phyloP scores from a whole-genome alignment of 2,113 vertebrate genomes.

The Acrocephalus kingi region DNA sequence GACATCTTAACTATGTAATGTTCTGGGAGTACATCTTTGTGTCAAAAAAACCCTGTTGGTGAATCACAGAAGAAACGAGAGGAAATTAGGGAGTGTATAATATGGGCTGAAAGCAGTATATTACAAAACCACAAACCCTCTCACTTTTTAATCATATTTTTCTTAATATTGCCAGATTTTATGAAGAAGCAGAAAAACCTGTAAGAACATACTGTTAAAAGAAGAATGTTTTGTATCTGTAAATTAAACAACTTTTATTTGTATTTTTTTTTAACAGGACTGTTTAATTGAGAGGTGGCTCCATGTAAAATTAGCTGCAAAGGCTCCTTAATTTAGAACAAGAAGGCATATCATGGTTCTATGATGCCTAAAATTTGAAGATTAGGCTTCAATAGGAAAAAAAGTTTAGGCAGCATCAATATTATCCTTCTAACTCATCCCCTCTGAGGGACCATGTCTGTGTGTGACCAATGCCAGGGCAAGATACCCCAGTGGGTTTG shows the following conservation, averaged over 20 bases:
- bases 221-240: neutral
- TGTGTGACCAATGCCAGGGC: neutral
- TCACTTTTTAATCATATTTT: neutral
- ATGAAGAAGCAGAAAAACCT: neutral
- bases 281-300: neutral
- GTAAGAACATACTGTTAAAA: neutral
- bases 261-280: neutral
- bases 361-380: neutral
- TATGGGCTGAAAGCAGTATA: neutral
- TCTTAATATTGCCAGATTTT: neutral
- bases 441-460: neutral
- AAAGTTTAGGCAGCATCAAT: neutral
- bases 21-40: neutral
- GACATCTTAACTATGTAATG: neutral
- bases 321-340: neutral
- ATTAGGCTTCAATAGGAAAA: neutral
- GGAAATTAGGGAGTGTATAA: neutral
- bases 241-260: neutral
- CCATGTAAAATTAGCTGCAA: neutral
- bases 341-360: neutral
- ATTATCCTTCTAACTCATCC: neutral
- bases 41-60: neutral
- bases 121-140: neutral
- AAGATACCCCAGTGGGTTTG: neutral
- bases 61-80: neutral